Base-by-base conservation (phyloP, 2,888 invertebrate genomes). In the Ischnura elegans region DNA sequence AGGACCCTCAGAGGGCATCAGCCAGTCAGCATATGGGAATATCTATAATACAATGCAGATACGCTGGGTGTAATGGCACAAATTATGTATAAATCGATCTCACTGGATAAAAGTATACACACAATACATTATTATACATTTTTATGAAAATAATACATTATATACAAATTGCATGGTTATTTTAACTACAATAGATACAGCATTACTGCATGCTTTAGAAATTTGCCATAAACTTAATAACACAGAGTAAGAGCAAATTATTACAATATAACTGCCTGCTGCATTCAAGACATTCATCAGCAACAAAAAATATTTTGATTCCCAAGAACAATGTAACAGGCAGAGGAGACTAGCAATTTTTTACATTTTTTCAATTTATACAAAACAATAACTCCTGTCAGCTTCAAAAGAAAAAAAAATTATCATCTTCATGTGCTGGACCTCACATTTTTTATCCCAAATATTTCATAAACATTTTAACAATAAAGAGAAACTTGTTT, bases 141-240 rank as follows among this genome's bases (percentile, higher is more conserved):
- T n/a, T 90, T 90, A 90, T 90, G 90, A 90, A 90, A 90, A 90
- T 90, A 90, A 90, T 90, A 90, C 90, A 90, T 90, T 90, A 90
- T 90, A 90, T 90, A 90, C 90, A 90, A 90, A 90, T 90, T 51
- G 61, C 90, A 90, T n/a, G 51, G 61, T 90, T 90, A 90, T 90
- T 90, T 90, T 45, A 25, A 43, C 90, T 90, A 90, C 61, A 90
- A 90, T 61, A 90, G 90, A 61, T 61, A 90, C 61, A 90, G 76
- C 76, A 90, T 61, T 90, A 90, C 61, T 55, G 43, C 61, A 61
- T 45, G 43, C 36, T 66, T 43, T 42, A 90, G 61, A 90, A 61
- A 90, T 90, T 61, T 61, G 61, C 43, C 61, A 90, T 90, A 43
- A 90, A 90, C 90, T 55, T 90, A 86, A 86, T 86, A 90, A 90